Evolutionary conservation across 2,888 invertebrate genomes (phyloP).

Genomic region (Reticulitermes lucifugus): DNA sequence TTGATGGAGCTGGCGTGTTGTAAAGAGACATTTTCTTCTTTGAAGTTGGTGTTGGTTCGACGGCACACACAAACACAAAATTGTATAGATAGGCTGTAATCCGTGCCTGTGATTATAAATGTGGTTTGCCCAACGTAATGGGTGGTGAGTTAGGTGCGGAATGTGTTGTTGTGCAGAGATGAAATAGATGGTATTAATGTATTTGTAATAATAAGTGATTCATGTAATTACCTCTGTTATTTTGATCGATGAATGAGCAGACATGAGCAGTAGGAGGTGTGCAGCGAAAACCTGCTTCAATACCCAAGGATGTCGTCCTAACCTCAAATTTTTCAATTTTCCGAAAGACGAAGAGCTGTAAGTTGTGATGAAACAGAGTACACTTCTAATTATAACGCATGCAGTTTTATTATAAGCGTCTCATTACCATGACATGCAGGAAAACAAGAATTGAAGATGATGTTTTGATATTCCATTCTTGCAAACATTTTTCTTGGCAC

Average conservation of each 20-base stretch:
- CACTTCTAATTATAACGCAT: too few species aligned
- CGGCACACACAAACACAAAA: neutral
- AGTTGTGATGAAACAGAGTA: constrained; percentile 13
- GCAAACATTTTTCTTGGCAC: neutral
- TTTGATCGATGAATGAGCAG: neutral
- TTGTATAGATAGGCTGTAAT: neutral
- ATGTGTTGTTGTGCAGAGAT: neutral
- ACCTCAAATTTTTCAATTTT: constrained; percentile 51
- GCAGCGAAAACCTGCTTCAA: constrained; percentile 53
- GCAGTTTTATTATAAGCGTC: too few species aligned
- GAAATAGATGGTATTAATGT: neutral
- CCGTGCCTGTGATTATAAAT: neutral
- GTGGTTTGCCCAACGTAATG: too few species aligned
- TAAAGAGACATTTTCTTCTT: neutral
- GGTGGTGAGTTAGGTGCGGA: neutral
- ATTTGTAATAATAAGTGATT: neutral
- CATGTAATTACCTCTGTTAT: neutral
- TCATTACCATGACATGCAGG: neutral
- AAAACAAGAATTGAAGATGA: neutral
- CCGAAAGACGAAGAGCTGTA: constrained; percentile 50
- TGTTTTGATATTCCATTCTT: neutral
- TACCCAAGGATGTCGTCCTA: constrained; percentile 49
- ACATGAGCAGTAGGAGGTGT: constrained; percentile 51
- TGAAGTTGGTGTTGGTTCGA: neutral
- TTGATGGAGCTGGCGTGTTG: too few species aligned